A percentile compares a stretch with the other conserved stretches of the same genome.
phyloP scores from a whole-genome alignment of 23 tunicate species.

The Diplosoma virens region DNA sequence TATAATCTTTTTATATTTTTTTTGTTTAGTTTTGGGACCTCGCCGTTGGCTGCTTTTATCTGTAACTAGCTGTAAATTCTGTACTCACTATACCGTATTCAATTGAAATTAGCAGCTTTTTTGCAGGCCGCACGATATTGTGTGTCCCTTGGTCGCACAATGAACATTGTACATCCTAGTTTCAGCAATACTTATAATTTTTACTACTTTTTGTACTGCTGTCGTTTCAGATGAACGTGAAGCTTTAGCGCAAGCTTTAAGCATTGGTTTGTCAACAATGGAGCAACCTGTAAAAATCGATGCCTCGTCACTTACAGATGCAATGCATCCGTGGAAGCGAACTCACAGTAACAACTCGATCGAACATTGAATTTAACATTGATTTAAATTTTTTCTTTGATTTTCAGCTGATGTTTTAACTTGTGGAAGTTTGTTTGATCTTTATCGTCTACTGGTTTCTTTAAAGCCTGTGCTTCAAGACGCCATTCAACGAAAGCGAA shows the following conservation, averaged over 20 bases:
- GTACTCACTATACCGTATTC: too few relatives aligned
- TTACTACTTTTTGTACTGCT: not conserved
- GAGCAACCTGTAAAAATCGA: conserved; percentile 36
- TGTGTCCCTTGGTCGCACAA: too few relatives aligned
- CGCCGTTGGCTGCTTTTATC: too few relatives aligned
- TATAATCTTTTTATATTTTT: too few relatives aligned
- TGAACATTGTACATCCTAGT: not conserved
- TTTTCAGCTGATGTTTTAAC: conserved; percentile 22
- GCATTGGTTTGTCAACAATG: conserved; percentile 31
- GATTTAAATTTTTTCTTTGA: not conserved
- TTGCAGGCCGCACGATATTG: too few relatives aligned
- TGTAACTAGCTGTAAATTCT: too few relatives aligned
- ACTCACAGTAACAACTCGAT: conserved; percentile 15
- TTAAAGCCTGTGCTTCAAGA: conserved; percentile 88
- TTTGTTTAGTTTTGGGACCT: too few relatives aligned
- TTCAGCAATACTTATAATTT: not conserved
- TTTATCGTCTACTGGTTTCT: conserved; percentile 56
- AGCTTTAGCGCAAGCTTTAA: conserved; percentile 48
- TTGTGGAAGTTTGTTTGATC: conserved; percentile 36
- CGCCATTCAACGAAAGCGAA: conserved; percentile 81
- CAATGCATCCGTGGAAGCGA: conserved; percentile 54
- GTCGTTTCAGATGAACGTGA: conserved; percentile 50
- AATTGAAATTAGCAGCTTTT: too few relatives aligned
- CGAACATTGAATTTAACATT: not conserved
- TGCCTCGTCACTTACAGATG: not conserved